Percentiles rank a stretch among this genome's conserved stretches.
Evolutionary conservation across 1,140 invertebrate genomes (phyloP).

Genomic region (Drosophila pruinosa): DNA sequence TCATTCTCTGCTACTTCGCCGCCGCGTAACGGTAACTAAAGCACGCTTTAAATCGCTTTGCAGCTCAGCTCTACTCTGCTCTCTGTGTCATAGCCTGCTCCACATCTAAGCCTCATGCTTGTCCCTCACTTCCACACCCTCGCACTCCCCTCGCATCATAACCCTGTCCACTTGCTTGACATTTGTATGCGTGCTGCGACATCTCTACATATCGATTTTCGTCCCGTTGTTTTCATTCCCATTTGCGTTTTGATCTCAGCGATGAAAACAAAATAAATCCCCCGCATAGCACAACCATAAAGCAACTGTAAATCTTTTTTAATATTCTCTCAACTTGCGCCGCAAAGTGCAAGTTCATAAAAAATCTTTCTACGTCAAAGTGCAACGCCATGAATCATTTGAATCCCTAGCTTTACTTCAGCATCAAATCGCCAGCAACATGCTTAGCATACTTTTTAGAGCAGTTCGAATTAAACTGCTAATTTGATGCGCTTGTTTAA

Average conservation of each 20-base stretch:
- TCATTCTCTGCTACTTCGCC: slow-evolving; percentile 23
- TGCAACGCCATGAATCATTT: neutral
- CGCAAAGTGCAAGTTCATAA: neutral
- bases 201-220: slow-evolving; percentile 66
- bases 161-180: slow-evolving; percentile 9
- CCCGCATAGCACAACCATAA: slow-evolving; percentile 24
- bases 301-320: slow-evolving; percentile 44
- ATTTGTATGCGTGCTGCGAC: slow-evolving; percentile 46
- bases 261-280: slow-evolving; percentile 57
- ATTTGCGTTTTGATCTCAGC: slow-evolving; percentile 57
- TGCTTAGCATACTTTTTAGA: neutral
- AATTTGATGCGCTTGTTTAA: neutral
- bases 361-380: neutral
- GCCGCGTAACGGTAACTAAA: slow-evolving; percentile 47
- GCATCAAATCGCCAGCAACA: neutral
- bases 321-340: neutral
- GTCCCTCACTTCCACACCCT: neutral
- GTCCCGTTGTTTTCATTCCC: slow-evolving; percentile 46
- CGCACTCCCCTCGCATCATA: neutral
- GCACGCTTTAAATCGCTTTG: slow-evolving; percentile 44
- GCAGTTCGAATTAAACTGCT: neutral
- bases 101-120: slow-evolving; percentile 41
- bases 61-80: neutral
- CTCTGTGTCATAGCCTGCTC: slow-evolving; percentile 53
- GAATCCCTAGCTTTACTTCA: neutral